Evolutionary conservation across 2,797 vertebrate species (phyloP).

Genomic region (Phoeniculus purpureus): DNA sequence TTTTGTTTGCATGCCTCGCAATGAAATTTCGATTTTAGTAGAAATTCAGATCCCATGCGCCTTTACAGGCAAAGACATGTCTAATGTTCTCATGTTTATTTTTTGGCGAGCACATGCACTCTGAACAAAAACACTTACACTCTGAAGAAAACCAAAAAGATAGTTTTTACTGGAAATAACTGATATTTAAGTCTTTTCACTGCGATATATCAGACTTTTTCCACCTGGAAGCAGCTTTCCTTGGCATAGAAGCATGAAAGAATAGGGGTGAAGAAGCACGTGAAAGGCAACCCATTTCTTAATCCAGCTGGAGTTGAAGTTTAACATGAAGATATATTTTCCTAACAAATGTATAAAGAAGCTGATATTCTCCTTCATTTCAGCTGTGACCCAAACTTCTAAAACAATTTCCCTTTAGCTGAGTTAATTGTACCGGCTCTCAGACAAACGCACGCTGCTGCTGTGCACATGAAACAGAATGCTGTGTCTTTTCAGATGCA

Average conservation of each 20-base stretch:
- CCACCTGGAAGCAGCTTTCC: not conserved
- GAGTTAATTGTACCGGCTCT: constrained; percentile 17
- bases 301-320: not conserved
- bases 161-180: not conserved
- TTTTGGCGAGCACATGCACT: not conserved
- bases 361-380: constrained; percentile 17
- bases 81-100: not conserved
- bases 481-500: not conserved
- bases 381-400: not conserved
- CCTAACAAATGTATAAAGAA: not conserved
- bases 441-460: not conserved
- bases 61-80: not conserved
- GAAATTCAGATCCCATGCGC: not conserved
- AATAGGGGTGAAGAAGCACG: not conserved
- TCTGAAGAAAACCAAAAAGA: not conserved
- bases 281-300: not conserved
- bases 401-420: constrained; percentile 1
- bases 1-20: not conserved
- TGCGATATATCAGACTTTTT: not conserved
- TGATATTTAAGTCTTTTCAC: not conserved
- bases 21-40: not conserved
- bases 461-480: not conserved
- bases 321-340: not conserved
- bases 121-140: not conserved
- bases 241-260: not conserved